A percentile compares a stretch with the other conserved stretches of the same genome.
Conservation (phyloP, 2,113 vertebrate species). For the Onychostruthus taczanowskii region DNA sequence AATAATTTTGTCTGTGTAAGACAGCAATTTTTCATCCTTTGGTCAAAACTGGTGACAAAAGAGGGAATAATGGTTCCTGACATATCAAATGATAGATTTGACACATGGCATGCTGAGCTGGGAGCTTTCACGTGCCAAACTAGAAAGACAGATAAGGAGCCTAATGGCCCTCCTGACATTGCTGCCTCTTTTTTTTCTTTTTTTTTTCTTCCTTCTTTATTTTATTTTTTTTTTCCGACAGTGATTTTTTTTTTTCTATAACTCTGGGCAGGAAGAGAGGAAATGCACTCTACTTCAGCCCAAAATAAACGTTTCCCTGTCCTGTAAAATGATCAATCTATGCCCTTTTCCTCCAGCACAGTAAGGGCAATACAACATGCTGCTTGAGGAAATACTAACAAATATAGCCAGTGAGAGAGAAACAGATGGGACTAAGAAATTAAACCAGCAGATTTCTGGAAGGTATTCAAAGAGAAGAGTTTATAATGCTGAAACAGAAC, state of each 20-base stretch:
- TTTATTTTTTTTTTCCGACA: background rate
- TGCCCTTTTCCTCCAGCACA: constrained; percentile 72
- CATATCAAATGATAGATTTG: constrained; percentile 86
- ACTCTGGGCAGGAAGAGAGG: constrained; percentile 55
- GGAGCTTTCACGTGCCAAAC: constrained; percentile 74
- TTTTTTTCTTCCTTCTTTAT: background rate
- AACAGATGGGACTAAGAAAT: constrained; percentile 83
- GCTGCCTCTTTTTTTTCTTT: constrained; percentile 47
- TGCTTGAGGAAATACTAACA: constrained; percentile 83
- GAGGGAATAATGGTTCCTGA: constrained; percentile 90
- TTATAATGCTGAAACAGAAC: constrained; percentile 73
- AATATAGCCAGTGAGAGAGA: constrained; percentile 78
- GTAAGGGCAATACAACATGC: constrained; percentile 75
- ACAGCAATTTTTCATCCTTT: constrained; percentile 92
- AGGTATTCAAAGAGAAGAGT: constrained; percentile 72
- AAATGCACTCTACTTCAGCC: constrained; percentile 42
- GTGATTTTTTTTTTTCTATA: background rate
- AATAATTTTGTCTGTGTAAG: constrained; percentile 87
- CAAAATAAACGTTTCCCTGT: constrained; percentile 71
- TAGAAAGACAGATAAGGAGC: constrained; percentile 86
- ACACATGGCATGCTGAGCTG: constrained; percentile 80
- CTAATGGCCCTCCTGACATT: constrained; percentile 85
- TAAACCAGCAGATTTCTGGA: constrained; percentile 82
- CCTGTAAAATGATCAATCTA: constrained; percentile 79
- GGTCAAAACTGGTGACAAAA: constrained; percentile 91